A percentile compares a stretch with the other conserved stretches of the same genome.
Evolutionary conservation across 2,797 vertebrate species (phyloP).

Genomic region (Chaetodon trifasciatus): DNA sequence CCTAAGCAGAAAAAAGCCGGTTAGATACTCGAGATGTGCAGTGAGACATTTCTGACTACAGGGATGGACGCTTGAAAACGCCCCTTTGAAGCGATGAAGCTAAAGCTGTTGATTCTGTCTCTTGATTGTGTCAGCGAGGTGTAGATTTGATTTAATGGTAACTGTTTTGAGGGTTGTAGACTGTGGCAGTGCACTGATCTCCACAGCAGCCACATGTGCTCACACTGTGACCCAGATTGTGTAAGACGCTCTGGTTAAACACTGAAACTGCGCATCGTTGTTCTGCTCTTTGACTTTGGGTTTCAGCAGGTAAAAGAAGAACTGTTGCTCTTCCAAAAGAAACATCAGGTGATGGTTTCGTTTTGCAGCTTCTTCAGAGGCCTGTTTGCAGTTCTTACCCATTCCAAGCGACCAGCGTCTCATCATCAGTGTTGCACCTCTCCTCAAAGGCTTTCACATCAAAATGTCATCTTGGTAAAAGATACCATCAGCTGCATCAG

Average conservation of each 20-base stretch:
- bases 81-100: no score
- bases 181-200: not conserved
- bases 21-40: no score
- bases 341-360: not conserved
- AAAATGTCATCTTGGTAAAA: slow-evolving; percentile 47
- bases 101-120: not conserved
- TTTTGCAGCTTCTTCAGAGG: not conserved
- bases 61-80: no score
- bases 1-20: no score
- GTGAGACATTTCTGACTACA: no score
- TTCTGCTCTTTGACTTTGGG: not conserved
- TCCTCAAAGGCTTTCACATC: slow-evolving; percentile 29
- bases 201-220: not conserved
- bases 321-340: not conserved
- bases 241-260: not conserved
- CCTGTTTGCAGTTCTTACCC: not conserved
- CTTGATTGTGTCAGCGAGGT: not conserved
- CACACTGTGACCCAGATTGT: not conserved
- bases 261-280: not conserved
- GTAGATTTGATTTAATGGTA: not conserved
- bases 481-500: slow-evolving; percentile 34
- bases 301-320: not conserved
- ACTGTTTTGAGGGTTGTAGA: not conserved
- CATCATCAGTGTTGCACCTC: slow-evolving; percentile 13
- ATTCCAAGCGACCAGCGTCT: slow-evolving; percentile 1